A percentile compares a stretch with the other conserved stretches of the same genome.
Conservation (phyloP, 2,888 invertebrate species). For the Apotomis turbidana region DNA sequence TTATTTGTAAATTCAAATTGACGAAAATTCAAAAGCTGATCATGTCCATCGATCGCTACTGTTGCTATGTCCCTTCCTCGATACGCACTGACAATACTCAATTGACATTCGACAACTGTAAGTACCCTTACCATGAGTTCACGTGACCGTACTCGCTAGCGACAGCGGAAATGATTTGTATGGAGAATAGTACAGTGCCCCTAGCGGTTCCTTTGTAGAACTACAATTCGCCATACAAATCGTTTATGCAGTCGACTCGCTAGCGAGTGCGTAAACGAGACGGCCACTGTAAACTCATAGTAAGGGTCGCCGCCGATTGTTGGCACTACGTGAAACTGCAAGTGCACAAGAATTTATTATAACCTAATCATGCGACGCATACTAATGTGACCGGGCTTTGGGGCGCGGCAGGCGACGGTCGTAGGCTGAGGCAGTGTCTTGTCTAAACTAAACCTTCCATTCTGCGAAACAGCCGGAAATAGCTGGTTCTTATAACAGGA, state of each 20-base stretch:
- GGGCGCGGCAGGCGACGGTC: not conserved
- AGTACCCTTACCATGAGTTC: too few relatives aligned
- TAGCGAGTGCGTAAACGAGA: too few relatives aligned
- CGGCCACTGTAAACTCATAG: too few relatives aligned
- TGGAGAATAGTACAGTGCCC: too few relatives aligned
- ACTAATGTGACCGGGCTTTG: constrained; percentile 60
- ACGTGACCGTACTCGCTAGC: too few relatives aligned
- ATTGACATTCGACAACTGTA: constrained; percentile 73
- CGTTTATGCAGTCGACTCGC: too few relatives aligned
- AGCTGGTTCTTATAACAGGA: constrained; percentile 60
- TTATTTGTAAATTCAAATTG: not conserved
- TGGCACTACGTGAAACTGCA: constrained; percentile 80
- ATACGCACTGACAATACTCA: constrained; percentile 59
- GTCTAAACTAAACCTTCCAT: constrained; percentile 56
- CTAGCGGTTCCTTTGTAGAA: too few relatives aligned
- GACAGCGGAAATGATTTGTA: too few relatives aligned
- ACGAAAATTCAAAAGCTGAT: not conserved
- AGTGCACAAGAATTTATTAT: constrained; percentile 82
- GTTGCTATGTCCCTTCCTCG: not conserved
- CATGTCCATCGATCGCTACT: not conserved
- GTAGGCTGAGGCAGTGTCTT: too few relatives aligned
- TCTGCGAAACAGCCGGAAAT: constrained; percentile 78
- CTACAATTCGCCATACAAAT: too few relatives aligned
- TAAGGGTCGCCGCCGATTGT: constrained; percentile 66
- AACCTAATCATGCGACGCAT: constrained; percentile 71